Evolutionary conservation across 2,113 vertebrate species (phyloP), one percentile per base, ranked within the genome.

Genomic region (Lagopus muta): DNA sequence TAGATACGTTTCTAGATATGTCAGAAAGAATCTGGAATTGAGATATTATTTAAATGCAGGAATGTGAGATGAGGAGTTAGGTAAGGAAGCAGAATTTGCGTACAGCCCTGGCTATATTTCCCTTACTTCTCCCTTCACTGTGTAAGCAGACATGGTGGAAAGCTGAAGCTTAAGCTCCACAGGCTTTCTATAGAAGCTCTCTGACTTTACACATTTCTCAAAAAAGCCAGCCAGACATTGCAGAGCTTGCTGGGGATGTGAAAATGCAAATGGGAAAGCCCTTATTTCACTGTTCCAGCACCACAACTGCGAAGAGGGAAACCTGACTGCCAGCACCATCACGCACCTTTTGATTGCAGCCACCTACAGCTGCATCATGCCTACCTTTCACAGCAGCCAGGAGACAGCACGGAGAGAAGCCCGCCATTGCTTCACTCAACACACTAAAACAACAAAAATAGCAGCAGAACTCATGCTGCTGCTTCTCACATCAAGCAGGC

Each of bases 171-270:
- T 86, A 96, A 45, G 92, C 96, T 73, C 97, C 98, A 57, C 89
- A 95, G 54, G 96, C 96, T 91, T 96, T 96, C 28, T 97, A 28
- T 80, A 64, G 40, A 97, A 88, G 70, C 88, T 97, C 13, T 90
- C 97, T n/a, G 96, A 96, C 76, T 86, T 97, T 64, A 96, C 94
- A 62, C 89, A 38, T 82, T 98, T 36, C 97, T 98, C n/a, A 95
- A 97, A 82, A 54, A 54, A 82, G 30, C 95, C 97, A 74, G 95
- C 95, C 48, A 89, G 97, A 98, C 76, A 91, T 98, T 95, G 78
- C 81, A 98, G 92, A 85, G 92, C 96, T 65, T 54, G 97, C 97
- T 48, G 96, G 98, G 18, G 97, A 98, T 87, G 97, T 97, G 97
- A 97, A 91, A 92, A 76, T 86, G 57, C 96, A 97, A 64, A 91